phyloP scores from a whole-genome alignment of 2,113 vertebrate genomes.

The Elachura formosa region DNA sequence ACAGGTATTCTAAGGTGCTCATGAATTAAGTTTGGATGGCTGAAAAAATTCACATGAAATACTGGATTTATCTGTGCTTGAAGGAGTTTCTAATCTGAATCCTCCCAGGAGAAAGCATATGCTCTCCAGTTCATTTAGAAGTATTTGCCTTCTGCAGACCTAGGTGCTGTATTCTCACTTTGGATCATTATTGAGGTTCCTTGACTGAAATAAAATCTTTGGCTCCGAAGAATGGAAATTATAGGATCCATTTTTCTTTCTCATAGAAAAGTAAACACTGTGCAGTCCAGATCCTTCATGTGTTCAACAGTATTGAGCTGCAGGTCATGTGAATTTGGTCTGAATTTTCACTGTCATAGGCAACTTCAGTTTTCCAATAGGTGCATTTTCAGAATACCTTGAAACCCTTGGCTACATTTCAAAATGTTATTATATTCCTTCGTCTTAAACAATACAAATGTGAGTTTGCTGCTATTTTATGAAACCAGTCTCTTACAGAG shows the following conservation, averaged over 20 bases:
- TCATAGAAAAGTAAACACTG: neutral
- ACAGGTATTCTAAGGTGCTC: neutral
- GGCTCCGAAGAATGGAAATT: neutral
- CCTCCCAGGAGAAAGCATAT: neutral
- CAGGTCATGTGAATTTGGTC: neutral
- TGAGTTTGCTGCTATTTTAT: neutral
- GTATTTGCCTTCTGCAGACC: neutral
- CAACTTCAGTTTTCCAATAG: neutral
- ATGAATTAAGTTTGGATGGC: neutral
- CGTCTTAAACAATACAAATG: neutral
- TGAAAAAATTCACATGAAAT: neutral
- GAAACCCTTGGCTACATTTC: neutral
- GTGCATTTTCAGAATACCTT: conserved; percentile 17
- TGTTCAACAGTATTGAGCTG: neutral
- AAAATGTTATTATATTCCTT: neutral
- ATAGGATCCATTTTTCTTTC: neutral
- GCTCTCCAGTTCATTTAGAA: neutral
- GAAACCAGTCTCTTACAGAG: neutral
- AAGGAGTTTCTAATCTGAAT: neutral
- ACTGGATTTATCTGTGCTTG: neutral
- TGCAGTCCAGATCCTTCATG: neutral
- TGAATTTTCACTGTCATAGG: neutral
- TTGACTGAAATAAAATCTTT: neutral
- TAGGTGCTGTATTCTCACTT: neutral
- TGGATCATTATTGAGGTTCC: neutral